Conservation (phyloP, 2,888 invertebrate genomes). For the Oscheius onirici region DNA sequence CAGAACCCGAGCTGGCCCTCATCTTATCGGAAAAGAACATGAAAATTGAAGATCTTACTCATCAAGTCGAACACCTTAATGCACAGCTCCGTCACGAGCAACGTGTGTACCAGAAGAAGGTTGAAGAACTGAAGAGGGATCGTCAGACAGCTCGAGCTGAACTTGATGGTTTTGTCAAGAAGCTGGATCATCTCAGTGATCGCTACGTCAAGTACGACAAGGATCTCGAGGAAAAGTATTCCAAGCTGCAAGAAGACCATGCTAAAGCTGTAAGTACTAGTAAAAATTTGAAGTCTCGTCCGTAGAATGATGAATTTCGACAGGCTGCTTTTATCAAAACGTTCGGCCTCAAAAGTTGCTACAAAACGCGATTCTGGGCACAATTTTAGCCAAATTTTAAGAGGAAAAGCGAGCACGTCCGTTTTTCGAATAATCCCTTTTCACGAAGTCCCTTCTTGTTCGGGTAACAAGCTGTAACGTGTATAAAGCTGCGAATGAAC, state of each 20-base stretch:
- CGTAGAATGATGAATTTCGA: no score
- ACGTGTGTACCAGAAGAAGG: slow-evolving; percentile 20
- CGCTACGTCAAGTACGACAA: slow-evolving; percentile 26
- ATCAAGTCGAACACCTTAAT: slow-evolving; percentile 7
- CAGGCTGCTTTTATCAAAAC: neutral
- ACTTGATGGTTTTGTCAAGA: slow-evolving; percentile 16
- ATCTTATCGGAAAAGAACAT: slow-evolving; percentile 23
- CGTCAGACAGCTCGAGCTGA: slow-evolving; percentile 4
- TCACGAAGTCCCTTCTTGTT: no score
- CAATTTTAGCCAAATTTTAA: no score
- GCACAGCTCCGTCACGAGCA: slow-evolving; percentile 23
- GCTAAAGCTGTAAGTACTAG: neutral
- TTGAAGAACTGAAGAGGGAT: slow-evolving; percentile 19
- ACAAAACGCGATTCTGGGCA: no score
- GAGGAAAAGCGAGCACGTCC: no score
- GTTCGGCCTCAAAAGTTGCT: neutral
- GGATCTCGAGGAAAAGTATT: slow-evolving; percentile 17
- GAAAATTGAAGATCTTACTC: slow-evolving; percentile 14
- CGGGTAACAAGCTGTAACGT: no score
- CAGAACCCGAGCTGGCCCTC: slow-evolving; percentile 22
- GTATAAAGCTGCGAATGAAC: no score
- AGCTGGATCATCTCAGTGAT: slow-evolving; percentile 22
- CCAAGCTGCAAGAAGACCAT: slow-evolving; percentile 20
- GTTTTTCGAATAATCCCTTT: no score
- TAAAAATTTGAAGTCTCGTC: no score